Conservation (phyloP, 2,113 vertebrate genomes). For the Phoxinus phoxinus region DNA sequence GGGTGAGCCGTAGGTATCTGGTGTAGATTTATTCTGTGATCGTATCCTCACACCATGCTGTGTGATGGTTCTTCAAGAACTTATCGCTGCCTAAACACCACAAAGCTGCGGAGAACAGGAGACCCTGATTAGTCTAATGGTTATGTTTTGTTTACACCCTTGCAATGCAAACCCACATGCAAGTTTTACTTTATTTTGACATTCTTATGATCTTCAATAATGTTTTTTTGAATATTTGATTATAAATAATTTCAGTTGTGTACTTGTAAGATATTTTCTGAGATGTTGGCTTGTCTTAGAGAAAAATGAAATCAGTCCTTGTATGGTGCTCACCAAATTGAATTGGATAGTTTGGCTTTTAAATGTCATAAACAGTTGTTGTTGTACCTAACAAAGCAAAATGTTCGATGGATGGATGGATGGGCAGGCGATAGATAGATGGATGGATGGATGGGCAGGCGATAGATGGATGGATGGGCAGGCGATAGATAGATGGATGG, state of each 20-base stretch:
- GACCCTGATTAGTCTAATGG: slow-evolving; percentile 27
- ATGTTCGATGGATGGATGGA: neutral
- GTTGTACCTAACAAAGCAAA: neutral
- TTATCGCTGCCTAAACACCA: slow-evolving; percentile 7
- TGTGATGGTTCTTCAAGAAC: slow-evolving; percentile 5
- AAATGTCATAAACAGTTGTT: neutral
- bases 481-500: neutral
- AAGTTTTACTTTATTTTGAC: neutral
- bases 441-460: neutral
- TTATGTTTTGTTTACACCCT: slow-evolving; percentile 21
- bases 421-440: neutral
- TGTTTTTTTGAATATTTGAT: slow-evolving; percentile 22
- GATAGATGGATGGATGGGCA: neutral
- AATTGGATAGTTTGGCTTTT: neutral
- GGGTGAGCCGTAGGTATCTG: slow-evolving; percentile 28
- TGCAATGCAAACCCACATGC: neutral
- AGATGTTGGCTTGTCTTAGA: neutral
- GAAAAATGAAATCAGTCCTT: neutral
- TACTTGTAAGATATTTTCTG: neutral
- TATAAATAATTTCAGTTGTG: neutral
- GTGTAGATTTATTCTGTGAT: slow-evolving; percentile 37
- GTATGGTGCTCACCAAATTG: neutral
- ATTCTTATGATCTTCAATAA: slow-evolving; percentile 3
- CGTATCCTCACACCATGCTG: slow-evolving; percentile 7
- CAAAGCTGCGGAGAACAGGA: neutral